phyloP scores from a whole-genome alignment of 2,888 invertebrate genomes.

The Entomobrya proxima region DNA sequence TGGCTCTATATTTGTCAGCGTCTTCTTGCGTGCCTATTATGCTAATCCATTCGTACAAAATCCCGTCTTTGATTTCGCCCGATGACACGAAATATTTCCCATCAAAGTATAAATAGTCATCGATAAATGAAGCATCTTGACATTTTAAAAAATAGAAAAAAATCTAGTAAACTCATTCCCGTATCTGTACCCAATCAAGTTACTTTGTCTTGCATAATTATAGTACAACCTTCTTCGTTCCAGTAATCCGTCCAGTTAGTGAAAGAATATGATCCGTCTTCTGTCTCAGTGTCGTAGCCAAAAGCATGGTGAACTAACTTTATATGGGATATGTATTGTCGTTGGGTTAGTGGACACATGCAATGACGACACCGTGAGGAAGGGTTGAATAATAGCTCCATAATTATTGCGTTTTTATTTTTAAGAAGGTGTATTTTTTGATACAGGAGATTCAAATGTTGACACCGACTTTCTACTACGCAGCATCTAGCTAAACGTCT shows the following conservation, averaged over 20 bases:
- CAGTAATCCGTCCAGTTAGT: conserved; percentile 57
- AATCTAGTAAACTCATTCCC: too few relatives aligned
- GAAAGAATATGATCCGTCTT: conserved; percentile 49
- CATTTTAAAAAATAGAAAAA: too few relatives aligned
- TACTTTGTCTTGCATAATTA: background rate
- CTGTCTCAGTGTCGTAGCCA: conserved; percentile 42
- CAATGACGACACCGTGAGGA: conserved; percentile 55
- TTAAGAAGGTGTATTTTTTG: background rate
- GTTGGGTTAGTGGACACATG: conserved; percentile 46
- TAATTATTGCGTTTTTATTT: background rate
- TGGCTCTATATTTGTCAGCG: conserved; percentile 31
- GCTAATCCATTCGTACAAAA: conserved; percentile 58
- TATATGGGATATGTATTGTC: conserved; percentile 56
- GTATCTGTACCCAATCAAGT: too few relatives aligned
- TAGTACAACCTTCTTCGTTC: conserved; percentile 48
- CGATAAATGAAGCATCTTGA: conserved; percentile 50
- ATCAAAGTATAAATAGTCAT: conserved; percentile 47
- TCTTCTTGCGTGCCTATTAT: conserved; percentile 49
- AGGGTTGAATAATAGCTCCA: conserved; percentile 27
- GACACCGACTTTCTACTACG: too few relatives aligned
- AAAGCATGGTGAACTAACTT: conserved; percentile 54
- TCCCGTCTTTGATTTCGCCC: conserved; percentile 48
- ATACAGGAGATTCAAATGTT: too few relatives aligned
- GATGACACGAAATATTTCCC: conserved; percentile 60
- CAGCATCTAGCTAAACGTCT: too few relatives aligned